phyloP scores from a whole-genome alignment of 2,113 vertebrate genomes.

The Lucifuga dentata region DNA sequence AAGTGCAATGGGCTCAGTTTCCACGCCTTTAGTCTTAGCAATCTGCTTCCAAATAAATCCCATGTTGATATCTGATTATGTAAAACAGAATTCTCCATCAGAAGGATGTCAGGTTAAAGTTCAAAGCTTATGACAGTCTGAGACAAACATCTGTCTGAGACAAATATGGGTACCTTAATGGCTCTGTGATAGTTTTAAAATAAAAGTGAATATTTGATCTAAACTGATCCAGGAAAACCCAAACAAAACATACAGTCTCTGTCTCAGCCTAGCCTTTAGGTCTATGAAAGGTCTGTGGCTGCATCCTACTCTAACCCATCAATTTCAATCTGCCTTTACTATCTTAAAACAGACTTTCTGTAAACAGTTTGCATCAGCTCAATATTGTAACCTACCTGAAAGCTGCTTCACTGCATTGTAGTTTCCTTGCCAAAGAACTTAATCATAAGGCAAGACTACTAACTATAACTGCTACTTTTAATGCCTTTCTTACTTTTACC shows the following conservation, averaged over 20 bases:
- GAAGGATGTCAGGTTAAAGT: not conserved
- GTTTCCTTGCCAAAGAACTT: constrained; percentile 1
- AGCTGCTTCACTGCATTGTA: constrained; percentile 20
- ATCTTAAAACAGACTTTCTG: constrained; percentile 13
- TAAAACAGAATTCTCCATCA: constrained; percentile 1
- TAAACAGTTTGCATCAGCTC: constrained; percentile 18
- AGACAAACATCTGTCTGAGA: not conserved
- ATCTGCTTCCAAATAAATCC: constrained; percentile 1
- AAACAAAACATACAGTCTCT: no score
- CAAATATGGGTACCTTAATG: not conserved
- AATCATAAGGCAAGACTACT: constrained; percentile 16
- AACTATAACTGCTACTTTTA: constrained; percentile 1
- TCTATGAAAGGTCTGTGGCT: constrained; percentile 3
- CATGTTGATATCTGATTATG: constrained; percentile 1
- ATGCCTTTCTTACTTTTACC: constrained; percentile 3
- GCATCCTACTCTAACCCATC: not conserved
- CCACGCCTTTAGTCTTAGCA: constrained; percentile 4
- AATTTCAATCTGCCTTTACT: not conserved
- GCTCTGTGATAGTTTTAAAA: not conserved
- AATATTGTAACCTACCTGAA: constrained; percentile 5
- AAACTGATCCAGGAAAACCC: not conserved
- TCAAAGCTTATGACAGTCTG: not conserved
- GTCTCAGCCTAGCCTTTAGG: no score
- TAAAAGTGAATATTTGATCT: not conserved
- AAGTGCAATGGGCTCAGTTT: constrained; percentile 39